Base-by-base conservation (phyloP, 53 echinoderm and acorn worm species). In the Stichopus horrens region DNA sequence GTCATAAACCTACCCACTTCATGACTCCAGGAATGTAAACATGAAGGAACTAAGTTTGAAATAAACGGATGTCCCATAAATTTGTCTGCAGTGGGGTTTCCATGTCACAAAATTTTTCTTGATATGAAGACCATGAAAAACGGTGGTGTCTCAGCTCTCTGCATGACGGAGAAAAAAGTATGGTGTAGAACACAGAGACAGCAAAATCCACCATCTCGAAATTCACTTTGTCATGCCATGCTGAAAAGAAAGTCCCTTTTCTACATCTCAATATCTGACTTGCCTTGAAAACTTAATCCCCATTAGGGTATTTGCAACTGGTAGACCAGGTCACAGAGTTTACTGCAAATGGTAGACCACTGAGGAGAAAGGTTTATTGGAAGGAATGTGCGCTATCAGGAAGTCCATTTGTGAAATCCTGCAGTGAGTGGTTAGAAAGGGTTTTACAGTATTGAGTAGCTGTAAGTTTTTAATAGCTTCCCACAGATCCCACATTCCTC, bases 361-460 rank as follows among this genome's bases (percentile, higher is more conserved):
- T 81, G 57, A 81, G 58, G 58, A 52, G 19, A 81, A 58, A 57
- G 21, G 21, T 81, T 81, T 58, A 81, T 81, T 81, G 57, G 19
- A 14, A 56, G 81, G 81, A 81, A 81, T 81, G 81, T 81, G 22
- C 56, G 37, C 56, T 58, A 80, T 80, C 14, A 80, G 81, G 81
- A 81, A 57, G 58, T 55, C 52, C 58, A 58, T 81, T 56, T n/a
- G 57, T 81, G 55, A 81, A 81, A 71, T 71, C 71, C 18, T 16
- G 81, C 81, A 8, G 81, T 23, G 21, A 81, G 56, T 81, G 54
- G 21, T 71, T 56, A 55, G 81, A 57, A 37, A 37, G 37, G 37
- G 37, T 37, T 37, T 37, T 37, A 37, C 37, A 37, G 37, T 37
- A 37, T 37, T 37, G 37, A 37, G 37, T 10, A 81, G 55, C 57